Evolutionary conservation across 2,888 invertebrate species (phyloP), one percentile per base, ranked within the genome.

Genomic region (Hetaerina titia): DNA sequence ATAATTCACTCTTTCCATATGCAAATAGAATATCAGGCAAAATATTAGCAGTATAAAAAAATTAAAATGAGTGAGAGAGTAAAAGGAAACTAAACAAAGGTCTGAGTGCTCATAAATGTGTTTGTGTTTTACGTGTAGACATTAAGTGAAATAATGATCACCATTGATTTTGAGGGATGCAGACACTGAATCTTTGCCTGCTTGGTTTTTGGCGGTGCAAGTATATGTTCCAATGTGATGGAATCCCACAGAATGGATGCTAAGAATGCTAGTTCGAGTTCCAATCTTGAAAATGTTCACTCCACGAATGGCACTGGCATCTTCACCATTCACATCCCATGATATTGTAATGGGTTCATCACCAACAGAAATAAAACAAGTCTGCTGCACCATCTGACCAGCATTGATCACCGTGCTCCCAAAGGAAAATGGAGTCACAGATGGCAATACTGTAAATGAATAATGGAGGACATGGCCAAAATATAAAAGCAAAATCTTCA

Each of bases 311-410:
- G 64, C 25, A 74, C 58, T 60, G 56, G 90, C 63, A 25, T 95
- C 90, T 15, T 89, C 19, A 58, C 90, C 96, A 96, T 97, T 97
- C 96, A 97, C 97, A 95, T 96, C 96, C 98, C 98, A 98, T 56
- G 97, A 97, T 94, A 98, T 98, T 95, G 97, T 97, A 96, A 98
- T 97, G 2, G 98, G 98, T 95, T 98, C 97, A 97, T 98, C 98
- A 95, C 98, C 98, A 96, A 98, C 98, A 95, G 97, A 97, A 92
- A 98, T 97, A 95, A 98, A 97, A 96, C 98, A 98, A 95, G 97
- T 97, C 96, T 98, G 97, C 96, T 98, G 98, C 89, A 98, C 97
- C 92, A 97, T 97, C 96, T 98, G 98, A 95, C 98, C 98, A 95
- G 98, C 98, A 96, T 98, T 98, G 69, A 98, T 97, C 31, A 98